Evolutionary conservation across 1,140 invertebrate species (phyloP), one percentile per base, ranked within the genome.

Genomic region (Schlechtendalia chinensis): DNA sequence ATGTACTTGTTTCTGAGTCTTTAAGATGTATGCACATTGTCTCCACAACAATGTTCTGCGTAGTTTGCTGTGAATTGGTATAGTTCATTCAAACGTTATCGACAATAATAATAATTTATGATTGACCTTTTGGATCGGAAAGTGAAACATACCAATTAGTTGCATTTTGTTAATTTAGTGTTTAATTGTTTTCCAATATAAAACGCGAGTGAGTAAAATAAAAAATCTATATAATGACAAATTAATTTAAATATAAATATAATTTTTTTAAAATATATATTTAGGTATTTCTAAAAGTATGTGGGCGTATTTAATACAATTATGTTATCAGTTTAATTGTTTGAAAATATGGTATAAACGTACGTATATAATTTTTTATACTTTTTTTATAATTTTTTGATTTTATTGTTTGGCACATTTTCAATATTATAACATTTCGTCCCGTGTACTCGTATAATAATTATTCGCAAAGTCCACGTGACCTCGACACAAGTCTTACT

Each of bases 391-490:
- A n/a, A n/a, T n/a, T 45, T 45, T 45, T 45, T 45, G 39, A 45
- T 53, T 8, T 12, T 58, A 75, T 39, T 77, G 29, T 77, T 77
- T 77, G 72, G 54, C 72, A 77, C n/a, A 39, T 59, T 45, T 58
- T 45, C 72, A 77, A 77, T 39, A 39, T 77, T 77, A 77, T 39
- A 74, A 56, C 27, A 56, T 77, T 77, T 54, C 72, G 58, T 45
- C 12, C 54, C 53, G 22, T 77, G 5, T 50, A 12, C 5, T 69
- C 65, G 39, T 19, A 77, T 75, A 75, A 75, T 77, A 58, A 77
- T 59, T 77, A 29, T 45, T 77, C 45, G 22, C 32, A 39, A 24
- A 59, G 59, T 19, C 22, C 16, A 59, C 29, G 32, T 77, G 72
- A 77, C 72, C 72, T 77, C 32, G 27, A 59, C 32, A 4, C 32